A percentile compares a stretch with the other conserved stretches of the same genome.
Conservation (phyloP, 2,888 invertebrate genomes). For the Teleiodes luculella region DNA sequence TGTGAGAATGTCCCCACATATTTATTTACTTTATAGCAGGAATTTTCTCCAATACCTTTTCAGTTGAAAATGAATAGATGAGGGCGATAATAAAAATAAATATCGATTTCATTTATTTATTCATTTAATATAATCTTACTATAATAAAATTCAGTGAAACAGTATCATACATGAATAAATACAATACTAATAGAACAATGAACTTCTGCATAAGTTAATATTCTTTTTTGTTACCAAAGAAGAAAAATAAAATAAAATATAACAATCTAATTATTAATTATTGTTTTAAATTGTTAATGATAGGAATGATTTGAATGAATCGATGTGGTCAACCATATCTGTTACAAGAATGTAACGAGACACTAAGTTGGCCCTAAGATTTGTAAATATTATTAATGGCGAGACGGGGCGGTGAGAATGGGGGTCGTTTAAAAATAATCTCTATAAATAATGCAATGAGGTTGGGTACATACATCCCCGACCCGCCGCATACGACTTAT, state of each 20-base stretch:
- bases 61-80: too few species aligned
- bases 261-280: constrained; percentile 52
- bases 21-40: too few species aligned
- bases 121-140: constrained; percentile 70
- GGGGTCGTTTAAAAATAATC: constrained; percentile 27
- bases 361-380: constrained; percentile 30
- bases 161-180: constrained; percentile 78
- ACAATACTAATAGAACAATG: constrained; percentile 73
- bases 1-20: too few species aligned
- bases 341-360: constrained; percentile 43
- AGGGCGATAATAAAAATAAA: neutral
- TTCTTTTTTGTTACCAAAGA: constrained; percentile 51
- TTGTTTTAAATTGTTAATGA: constrained; percentile 50
- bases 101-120: constrained; percentile 52
- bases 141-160: constrained; percentile 76
- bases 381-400: constrained; percentile 21
- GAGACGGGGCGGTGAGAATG: constrained; percentile 17
- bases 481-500: constrained; percentile 37
- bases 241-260: constrained; percentile 36
- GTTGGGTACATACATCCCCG: constrained; percentile 31
- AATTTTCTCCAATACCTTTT: too few species aligned
- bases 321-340: constrained; percentile 33
- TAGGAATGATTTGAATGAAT: constrained; percentile 72
- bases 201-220: constrained; percentile 57
- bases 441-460: constrained; percentile 30